Conservation (phyloP, 2,113 vertebrate species). For the Ivindomyrus marchei region DNA sequence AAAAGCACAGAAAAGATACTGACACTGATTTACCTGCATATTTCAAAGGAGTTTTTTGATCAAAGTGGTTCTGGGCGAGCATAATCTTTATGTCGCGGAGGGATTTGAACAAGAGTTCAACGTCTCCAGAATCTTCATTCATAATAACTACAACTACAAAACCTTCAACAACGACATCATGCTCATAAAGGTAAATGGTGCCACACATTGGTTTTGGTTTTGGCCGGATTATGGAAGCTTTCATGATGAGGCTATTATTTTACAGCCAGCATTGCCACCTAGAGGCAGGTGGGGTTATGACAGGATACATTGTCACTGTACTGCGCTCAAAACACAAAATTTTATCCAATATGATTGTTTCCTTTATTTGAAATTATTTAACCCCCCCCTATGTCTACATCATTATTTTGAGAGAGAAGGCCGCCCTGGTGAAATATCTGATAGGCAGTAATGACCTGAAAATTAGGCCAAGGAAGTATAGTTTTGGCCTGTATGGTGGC, state of each 20-base stretch:
- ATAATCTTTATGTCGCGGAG: conserved; percentile 33
- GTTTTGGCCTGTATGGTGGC: not conserved
- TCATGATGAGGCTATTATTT: not conserved
- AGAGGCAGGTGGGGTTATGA: not conserved
- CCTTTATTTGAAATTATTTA: not conserved
- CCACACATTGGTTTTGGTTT: not conserved
- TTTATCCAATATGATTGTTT: not conserved
- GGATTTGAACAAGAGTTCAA: conserved; percentile 50
- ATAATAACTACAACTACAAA: conserved; percentile 43
- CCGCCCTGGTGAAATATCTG: not conserved
- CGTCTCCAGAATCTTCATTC: conserved; percentile 38
- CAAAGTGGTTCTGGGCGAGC: conserved; percentile 52
- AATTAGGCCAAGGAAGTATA: not conserved
- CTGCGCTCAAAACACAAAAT: not conserved
- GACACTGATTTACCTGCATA: not conserved
- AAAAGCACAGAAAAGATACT: not conserved
- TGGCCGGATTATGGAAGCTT: not conserved
- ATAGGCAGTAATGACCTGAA: not conserved
- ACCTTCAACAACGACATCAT: conserved; percentile 62
- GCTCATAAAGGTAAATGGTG: conserved; percentile 55
- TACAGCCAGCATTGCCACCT: not conserved
- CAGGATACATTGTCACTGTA: not conserved
- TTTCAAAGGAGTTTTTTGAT: conserved; percentile 43
- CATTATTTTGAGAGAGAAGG: not conserved
- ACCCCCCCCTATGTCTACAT: too few species aligned